Conservation (phyloP, 2,797 vertebrate species). For the Avahi laniger region DNA sequence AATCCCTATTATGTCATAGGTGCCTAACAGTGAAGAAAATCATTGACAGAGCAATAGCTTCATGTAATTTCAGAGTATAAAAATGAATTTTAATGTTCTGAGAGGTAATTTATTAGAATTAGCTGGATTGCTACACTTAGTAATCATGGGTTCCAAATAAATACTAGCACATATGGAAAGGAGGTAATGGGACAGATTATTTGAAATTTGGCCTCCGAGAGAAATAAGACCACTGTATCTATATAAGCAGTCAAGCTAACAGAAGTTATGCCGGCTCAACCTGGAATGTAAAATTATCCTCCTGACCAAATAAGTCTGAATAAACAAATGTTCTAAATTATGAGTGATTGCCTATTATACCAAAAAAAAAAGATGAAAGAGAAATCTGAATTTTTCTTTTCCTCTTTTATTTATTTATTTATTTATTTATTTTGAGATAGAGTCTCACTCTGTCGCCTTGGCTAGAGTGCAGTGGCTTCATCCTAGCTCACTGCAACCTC, state of each 20-base stretch:
- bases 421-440: no score
- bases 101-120: constrained; percentile 12
- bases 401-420: no score
- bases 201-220: neutral
- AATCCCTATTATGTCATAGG: neutral
- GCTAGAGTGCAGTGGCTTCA: no score
- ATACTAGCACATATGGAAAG: neutral
- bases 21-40: neutral
- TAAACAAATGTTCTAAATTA: neutral
- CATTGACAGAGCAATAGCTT: neutral
- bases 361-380: neutral
- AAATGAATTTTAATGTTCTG: constrained; percentile 40
- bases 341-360: neutral
- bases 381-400: neutral
- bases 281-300: neutral
- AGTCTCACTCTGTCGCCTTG: no score
- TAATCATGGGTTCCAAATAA: constrained; percentile 21
- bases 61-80: constrained; percentile 23
- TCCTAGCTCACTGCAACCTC: no score
- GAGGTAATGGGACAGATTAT: neutral
- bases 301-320: constrained; percentile 12
- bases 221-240: constrained; percentile 6
- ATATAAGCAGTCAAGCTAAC: neutral
- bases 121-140: neutral
- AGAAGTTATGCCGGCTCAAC: neutral